These are phyloP conservation scores for Megaleporinus macrocephalus DNA, from an alignment of 2,113 vertebrate genomes.

Conservation along the genomic window DNA sequence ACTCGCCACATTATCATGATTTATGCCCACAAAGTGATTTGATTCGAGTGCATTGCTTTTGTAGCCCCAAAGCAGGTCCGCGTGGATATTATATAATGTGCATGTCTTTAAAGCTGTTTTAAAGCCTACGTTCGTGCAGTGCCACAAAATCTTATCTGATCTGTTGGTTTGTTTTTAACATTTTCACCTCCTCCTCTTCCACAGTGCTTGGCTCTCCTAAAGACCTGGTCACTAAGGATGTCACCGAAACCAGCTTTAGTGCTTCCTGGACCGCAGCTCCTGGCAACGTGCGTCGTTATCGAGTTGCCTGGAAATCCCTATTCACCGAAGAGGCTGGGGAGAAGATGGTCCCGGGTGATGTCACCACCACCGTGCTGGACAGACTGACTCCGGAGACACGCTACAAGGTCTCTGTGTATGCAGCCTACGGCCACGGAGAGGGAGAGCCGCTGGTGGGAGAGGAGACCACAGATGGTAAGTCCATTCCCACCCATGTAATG, in stretches of 20 bases:
- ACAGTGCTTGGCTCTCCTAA: constrained; percentile 91
- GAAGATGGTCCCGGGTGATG: constrained; percentile 82
- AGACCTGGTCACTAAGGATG: constrained; percentile 87
- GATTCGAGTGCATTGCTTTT: neutral
- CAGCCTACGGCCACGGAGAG: constrained; percentile 87
- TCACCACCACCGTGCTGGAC: constrained; percentile 83
- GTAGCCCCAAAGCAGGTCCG: too few relatives aligned
- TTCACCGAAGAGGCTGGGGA: constrained; percentile 88
- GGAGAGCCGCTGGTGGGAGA: constrained; percentile 88
- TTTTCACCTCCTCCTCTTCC: constrained; percentile 43
- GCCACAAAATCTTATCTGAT: neutral
- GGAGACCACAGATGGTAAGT: constrained; percentile 92
- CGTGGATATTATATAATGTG: too few relatives aligned
- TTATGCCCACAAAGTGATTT: neutral
- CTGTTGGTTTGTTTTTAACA: constrained; percentile 1
- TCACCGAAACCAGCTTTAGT: constrained; percentile 89
- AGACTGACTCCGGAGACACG: constrained; percentile 93
- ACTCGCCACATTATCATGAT: neutral
- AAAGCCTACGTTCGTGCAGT: neutral
- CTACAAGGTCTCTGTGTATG: constrained; percentile 90
- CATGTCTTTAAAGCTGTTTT: too few relatives aligned
- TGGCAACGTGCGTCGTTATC: constrained; percentile 87
- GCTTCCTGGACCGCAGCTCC: constrained; percentile 90
- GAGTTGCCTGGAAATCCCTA: constrained; percentile 89
- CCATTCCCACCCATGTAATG: constrained; percentile 48